Evolutionary conservation across 2,888 invertebrate species (phyloP).

Genomic region (Epistrophe eligans): DNA sequence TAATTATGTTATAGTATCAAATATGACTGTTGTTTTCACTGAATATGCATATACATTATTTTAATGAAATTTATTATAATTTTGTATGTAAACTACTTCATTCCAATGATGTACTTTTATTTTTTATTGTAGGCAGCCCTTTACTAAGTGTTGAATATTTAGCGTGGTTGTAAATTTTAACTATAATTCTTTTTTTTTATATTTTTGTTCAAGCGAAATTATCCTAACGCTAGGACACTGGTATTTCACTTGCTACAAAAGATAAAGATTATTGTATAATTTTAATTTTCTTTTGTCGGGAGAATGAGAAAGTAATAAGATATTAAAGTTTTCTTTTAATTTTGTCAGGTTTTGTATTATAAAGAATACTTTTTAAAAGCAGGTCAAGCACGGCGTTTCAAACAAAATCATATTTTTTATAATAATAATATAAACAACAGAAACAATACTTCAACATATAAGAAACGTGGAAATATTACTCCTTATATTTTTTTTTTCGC

Average conservation of each 20-base stretch:
- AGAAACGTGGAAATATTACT: neutral
- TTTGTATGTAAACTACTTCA: neutral
- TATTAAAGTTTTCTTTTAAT: neutral
- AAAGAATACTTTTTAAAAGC: neutral
- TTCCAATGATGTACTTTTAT: neutral
- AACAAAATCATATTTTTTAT: neutral
- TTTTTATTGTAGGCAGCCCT: neutral
- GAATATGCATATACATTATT: constrained; percentile 18
- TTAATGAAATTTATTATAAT: constrained; percentile 3
- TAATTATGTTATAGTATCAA: constrained; percentile 44
- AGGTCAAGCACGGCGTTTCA: neutral
- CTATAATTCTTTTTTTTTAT: neutral
- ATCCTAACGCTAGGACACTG: neutral
- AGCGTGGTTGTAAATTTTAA: constrained; percentile 15
- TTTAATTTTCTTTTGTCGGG: neutral
- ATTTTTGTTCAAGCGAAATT: neutral
- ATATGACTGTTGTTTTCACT: constrained; percentile 61
- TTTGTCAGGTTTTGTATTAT: neutral
- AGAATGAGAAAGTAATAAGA: neutral
- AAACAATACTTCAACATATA: neutral
- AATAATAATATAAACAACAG: neutral
- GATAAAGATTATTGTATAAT: neutral
- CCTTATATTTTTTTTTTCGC: neutral
- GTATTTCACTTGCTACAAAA: neutral
- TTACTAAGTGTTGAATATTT: neutral